phyloP scores from a whole-genome alignment of 2,113 vertebrate species.

The Mesitornis unicolor region DNA sequence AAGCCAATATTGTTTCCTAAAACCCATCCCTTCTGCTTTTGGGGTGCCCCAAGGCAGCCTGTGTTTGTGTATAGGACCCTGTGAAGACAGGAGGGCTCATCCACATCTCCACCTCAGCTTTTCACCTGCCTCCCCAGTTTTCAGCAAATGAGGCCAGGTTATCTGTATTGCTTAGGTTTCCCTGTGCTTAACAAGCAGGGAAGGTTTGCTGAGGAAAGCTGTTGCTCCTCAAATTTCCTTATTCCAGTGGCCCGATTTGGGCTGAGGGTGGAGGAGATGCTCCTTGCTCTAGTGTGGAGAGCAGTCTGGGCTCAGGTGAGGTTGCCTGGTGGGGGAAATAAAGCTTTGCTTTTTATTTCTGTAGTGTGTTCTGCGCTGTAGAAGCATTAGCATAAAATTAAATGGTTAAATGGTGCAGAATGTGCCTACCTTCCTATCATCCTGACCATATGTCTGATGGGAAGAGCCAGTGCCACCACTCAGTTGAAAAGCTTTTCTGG shows the following conservation, averaged over 20 bases:
- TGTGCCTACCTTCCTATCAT: rapidly evolving
- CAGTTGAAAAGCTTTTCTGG: not conserved
- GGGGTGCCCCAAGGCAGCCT: not conserved
- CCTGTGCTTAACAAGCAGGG: not conserved
- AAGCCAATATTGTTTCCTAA: not conserved
- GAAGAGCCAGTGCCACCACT: not conserved
- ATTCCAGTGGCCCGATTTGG: not conserved
- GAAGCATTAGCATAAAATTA: not conserved
- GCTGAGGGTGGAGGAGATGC: not conserved
- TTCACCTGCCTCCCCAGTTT: not conserved
- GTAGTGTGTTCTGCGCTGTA: rapidly evolving
- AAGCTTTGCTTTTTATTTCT: not conserved
- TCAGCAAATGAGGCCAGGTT: not conserved
- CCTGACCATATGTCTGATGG: not conserved
- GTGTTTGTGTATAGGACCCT: not conserved
- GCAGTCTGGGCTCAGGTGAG: not conserved
- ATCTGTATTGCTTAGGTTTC: not conserved
- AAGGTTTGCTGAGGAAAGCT: not conserved
- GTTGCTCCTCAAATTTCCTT: not conserved
- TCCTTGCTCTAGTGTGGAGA: not conserved
- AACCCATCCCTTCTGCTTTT: not conserved
- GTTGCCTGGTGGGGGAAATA: not conserved
- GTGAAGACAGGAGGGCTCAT: not conserved
- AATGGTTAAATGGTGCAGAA: not conserved
- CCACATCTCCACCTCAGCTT: not conserved